Evolutionary conservation across 2,113 vertebrate genomes (phyloP), one percentile per base, ranked within the genome.

Genomic region (Petrocephalus microphthalmus): DNA sequence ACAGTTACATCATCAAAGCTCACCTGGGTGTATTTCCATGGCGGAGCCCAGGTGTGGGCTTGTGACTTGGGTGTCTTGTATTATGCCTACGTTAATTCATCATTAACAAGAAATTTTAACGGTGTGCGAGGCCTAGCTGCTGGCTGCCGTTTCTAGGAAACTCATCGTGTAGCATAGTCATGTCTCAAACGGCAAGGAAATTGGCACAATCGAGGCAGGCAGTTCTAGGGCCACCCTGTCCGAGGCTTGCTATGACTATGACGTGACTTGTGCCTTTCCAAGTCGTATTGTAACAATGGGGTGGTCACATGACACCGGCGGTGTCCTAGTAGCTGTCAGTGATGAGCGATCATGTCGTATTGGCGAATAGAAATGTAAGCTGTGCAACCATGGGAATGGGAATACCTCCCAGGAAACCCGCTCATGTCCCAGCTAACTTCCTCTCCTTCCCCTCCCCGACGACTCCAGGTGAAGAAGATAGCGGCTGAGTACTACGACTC

Each of bases 401-500:
- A 74, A 74, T 74, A 29, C 6, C 71, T 29, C 52, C 51, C 5
- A 53, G 51, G n/a, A 7, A n/a, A 25, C 22, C n/a, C 33, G 49
- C 51, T 53, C n/a, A 10, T 20, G 2, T 22, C 47, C 7, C 71
- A 33, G 33, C 47, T 20, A 37, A 54, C 19, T 22, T 33, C n/a
- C 47, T 20, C 84, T 78, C 17, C 67, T 7, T 2, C 22, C 17
- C 64, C 67, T 47, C 29, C 1, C 81, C 33, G 22, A 3, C 1
- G 6, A 5, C n/a, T n/a, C n/a, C 95, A 99, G 98, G 98, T 99
- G 85, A 97, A 97, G 94, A 95, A 96, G 94, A 99, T 99, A 0
- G 98, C 98, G 20, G 95, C 98, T 0, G 98, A 99, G 91, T 99
- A 96, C 93, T 99, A 99, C 0, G 96, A 99, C 93, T 93, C 93